Evolutionary conservation across 2,888 invertebrate genomes (phyloP).

Genomic region (Plemyria rubiginata): DNA sequence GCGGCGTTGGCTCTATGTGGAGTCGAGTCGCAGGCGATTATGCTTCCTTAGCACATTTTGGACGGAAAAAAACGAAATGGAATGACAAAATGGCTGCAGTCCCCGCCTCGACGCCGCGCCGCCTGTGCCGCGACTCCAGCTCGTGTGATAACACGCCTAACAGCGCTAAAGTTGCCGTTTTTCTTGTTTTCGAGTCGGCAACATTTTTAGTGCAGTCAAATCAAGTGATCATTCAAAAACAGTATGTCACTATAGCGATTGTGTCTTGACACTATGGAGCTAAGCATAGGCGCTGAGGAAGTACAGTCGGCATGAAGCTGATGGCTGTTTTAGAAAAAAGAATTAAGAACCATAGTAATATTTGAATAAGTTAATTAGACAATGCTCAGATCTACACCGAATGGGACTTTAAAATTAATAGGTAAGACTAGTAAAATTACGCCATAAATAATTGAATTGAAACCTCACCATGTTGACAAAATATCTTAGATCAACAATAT

Average conservation of each 20-base stretch:
- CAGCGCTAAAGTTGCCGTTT: background rate
- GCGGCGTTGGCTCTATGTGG: no score
- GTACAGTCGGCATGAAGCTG: background rate
- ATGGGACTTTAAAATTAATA: conserved; percentile 1
- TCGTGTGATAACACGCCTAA: no score
- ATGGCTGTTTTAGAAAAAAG: background rate
- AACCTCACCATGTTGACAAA: conserved; percentile 20
- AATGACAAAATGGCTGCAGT: no score
- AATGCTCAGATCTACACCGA: background rate
- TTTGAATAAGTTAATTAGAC: no score
- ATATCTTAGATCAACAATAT: conserved; percentile 13
- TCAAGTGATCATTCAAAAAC: background rate
- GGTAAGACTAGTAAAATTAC: conserved; percentile 8
- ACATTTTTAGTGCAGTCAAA: background rate
- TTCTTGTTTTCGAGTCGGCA: background rate
- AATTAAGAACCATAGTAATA: background rate
- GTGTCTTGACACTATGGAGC: background rate
- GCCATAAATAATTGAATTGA: conserved; percentile 10
- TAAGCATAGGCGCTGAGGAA: background rate
- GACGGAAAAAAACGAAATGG: no score
- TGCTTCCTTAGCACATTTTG: no score
- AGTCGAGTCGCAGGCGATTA: no score
- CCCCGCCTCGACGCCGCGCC: no score
- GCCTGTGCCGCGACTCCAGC: no score
- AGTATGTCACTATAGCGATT: background rate